Conservation (phyloP, 2,888 invertebrate genomes). For the Diarsia brunnea region DNA sequence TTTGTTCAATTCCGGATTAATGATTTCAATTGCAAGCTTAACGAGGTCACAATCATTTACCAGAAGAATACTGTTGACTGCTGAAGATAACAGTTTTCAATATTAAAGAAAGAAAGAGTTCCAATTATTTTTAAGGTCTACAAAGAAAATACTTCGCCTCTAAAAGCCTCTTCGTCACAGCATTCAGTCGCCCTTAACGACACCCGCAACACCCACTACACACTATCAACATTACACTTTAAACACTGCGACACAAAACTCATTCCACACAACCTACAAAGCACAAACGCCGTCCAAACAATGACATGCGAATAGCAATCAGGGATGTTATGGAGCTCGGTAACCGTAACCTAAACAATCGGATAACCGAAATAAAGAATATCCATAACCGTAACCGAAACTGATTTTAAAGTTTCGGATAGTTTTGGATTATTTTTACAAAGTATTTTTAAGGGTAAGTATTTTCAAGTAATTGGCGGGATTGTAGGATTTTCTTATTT, state of each 20-base stretch:
- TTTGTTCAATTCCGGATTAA: neutral
- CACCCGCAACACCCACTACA: neutral
- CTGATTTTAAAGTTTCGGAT: too few relatives aligned
- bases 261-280: slow-evolving; percentile 54
- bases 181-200: neutral
- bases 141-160: neutral
- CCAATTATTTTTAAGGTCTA: neutral
- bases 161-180: neutral
- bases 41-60: neutral
- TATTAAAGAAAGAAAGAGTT: neutral
- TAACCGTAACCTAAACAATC: too few relatives aligned
- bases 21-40: neutral
- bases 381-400: too few relatives aligned
- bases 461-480: too few relatives aligned
- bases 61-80: neutral
- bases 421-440: too few relatives aligned
- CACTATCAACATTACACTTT: slow-evolving; percentile 32
- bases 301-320: slow-evolving; percentile 56
- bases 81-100: neutral
- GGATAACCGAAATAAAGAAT: too few relatives aligned
- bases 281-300: slow-evolving; percentile 52
- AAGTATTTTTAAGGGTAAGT: too few relatives aligned
- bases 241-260: slow-evolving; percentile 50
- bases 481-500: too few relatives aligned
- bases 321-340: too few relatives aligned